These are phyloP conservation scores for Onchidella celtica DNA, from an alignment of 2,888 invertebrate genomes.

Conservation along the genomic window DNA sequence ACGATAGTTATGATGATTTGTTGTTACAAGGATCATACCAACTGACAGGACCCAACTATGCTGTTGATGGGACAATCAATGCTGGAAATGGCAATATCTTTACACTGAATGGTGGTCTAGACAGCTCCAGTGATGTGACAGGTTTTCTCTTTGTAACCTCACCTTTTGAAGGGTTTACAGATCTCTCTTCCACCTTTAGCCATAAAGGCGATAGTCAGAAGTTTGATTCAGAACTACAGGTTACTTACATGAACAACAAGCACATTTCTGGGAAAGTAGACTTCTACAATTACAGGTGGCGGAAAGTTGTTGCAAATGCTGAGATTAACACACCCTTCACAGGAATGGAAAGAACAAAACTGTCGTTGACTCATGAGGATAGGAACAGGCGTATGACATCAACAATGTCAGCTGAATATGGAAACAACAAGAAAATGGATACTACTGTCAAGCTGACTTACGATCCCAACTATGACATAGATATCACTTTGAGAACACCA, in stretches of 20 bases:
- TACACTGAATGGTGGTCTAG: not conserved
- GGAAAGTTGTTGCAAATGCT: slow-evolving; percentile 41
- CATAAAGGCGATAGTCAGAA: slow-evolving; percentile 37
- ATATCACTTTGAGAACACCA: slow-evolving; percentile 57
- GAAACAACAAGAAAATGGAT: slow-evolving; percentile 20
- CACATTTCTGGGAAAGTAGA: slow-evolving; percentile 41
- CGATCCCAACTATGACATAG: slow-evolving; percentile 43
- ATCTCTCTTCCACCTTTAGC: slow-evolving; percentile 40
- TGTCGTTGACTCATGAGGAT: slow-evolving; percentile 37
- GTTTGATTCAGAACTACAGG: slow-evolving; percentile 39
- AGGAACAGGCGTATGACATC: slow-evolving; percentile 32
- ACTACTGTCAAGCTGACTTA: not conserved
- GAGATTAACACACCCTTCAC: slow-evolving; percentile 44
- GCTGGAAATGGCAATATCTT: not conserved
- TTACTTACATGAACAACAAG: slow-evolving; percentile 40
- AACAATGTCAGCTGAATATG: slow-evolving; percentile 28
- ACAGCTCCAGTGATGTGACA: not conserved
- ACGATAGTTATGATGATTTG: not conserved
- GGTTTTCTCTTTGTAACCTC: slow-evolving; percentile 39
- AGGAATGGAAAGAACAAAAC: slow-evolving; percentile 41
- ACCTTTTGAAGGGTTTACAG: slow-evolving; percentile 30
- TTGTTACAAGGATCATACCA: not conserved
- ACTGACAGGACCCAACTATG: not conserved
- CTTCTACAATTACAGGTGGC: slow-evolving; percentile 37
- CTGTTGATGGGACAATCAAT: not conserved